These are phyloP conservation scores for Phyllotreta striolata DNA, from an alignment of 2,888 invertebrate genomes.

Conservation along the genomic window DNA sequence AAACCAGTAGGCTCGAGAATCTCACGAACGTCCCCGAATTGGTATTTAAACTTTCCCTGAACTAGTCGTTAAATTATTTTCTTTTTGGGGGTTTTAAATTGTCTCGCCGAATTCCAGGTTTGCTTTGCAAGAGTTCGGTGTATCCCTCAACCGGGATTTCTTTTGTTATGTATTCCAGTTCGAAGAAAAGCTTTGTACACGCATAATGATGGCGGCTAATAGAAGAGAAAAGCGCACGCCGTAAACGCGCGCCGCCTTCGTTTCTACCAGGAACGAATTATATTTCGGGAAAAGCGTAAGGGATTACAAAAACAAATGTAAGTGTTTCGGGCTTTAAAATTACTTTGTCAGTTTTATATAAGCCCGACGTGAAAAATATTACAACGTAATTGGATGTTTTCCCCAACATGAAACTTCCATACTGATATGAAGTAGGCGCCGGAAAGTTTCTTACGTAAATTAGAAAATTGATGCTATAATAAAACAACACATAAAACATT, in stretches of 20 bases:
- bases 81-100: too few species aligned
- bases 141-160: slow-evolving; percentile 39
- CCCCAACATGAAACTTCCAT: slow-evolving; percentile 9
- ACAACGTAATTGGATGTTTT: slow-evolving; percentile 18
- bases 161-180: slow-evolving; percentile 39
- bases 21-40: too few species aligned
- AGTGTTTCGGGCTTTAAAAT: slow-evolving; percentile 30
- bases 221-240: slow-evolving; percentile 27
- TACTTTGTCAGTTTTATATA: slow-evolving; percentile 27
- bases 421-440: neutral
- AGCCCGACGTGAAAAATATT: slow-evolving; percentile 4
- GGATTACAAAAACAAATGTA: slow-evolving; percentile 31
- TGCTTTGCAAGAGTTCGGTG: slow-evolving; percentile 21
- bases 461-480: slow-evolving; percentile 1
- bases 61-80: too few species aligned
- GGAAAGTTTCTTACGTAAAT: slow-evolving; percentile 7
- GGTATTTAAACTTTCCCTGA: too few species aligned
- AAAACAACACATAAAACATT: neutral
- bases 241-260: slow-evolving; percentile 30
- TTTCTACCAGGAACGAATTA: slow-evolving; percentile 34
- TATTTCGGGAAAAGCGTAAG: slow-evolving; percentile 25
- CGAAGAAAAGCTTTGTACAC: slow-evolving; percentile 33
- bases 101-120: neutral
- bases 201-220: slow-evolving; percentile 39
- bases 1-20: too few species aligned